A percentile compares a stretch with the other conserved stretches of the same genome.
phyloP scores from a whole-genome alignment of 2,797 vertebrate genomes.

The Clarias fuscus region DNA sequence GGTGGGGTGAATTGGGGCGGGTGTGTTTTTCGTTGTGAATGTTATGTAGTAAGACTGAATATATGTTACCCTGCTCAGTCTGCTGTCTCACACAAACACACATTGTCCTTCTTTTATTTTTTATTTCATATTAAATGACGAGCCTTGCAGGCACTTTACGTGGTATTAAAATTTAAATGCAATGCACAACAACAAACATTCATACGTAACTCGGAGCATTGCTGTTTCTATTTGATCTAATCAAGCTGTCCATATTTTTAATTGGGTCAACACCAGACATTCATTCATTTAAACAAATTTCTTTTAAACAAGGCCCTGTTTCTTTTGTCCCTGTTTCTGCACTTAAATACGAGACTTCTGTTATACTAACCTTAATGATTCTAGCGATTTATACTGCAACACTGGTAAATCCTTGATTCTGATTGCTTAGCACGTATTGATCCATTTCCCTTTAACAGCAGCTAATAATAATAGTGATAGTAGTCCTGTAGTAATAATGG shows the following conservation, averaged over 20 bases:
- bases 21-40: constrained; percentile 70
- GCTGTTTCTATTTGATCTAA: not conserved
- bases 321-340: not conserved
- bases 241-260: not conserved
- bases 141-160: constrained; percentile 7
- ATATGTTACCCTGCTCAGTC: constrained; percentile 68
- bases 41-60: constrained; percentile 74
- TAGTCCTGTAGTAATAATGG: not conserved
- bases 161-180: not conserved
- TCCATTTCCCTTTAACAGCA: not conserved
- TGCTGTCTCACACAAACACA: constrained; percentile 65
- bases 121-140: constrained; percentile 41
- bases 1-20: constrained; percentile 47
- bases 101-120: constrained; percentile 29
- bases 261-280: not conserved
- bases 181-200: not conserved
- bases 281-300: not conserved
- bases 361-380: not conserved
- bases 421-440: not conserved
- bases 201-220: not conserved
- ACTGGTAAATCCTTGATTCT: not conserved
- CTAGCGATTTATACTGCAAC: no score
- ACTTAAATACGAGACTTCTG: not conserved
- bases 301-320: not conserved
- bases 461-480: not conserved